Conservation (phyloP, 1,140 invertebrate species). For the Philopotamus ludificatus region DNA sequence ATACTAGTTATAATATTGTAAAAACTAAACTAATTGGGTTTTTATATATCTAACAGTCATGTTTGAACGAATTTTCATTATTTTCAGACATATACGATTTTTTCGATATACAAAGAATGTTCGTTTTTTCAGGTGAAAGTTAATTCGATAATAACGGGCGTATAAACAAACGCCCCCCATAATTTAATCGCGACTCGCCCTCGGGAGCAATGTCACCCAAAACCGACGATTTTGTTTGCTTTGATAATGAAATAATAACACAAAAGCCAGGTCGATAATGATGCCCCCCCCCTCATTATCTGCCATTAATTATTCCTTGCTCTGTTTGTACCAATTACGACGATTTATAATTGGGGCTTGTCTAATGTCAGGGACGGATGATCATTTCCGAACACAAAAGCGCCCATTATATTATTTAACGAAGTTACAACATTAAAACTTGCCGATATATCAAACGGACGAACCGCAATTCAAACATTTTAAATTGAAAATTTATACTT, state of each 20-base stretch:
- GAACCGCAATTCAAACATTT: too few relatives aligned
- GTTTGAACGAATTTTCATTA: too few relatives aligned
- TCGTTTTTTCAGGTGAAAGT: too few relatives aligned
- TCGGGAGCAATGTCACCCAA: neutral
- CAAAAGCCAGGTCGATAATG: constrained; percentile 6
- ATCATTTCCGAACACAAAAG: neutral
- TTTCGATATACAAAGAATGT: too few relatives aligned
- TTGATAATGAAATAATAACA: neutral
- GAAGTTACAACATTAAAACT: neutral
- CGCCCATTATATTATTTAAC: neutral
- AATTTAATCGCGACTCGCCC: neutral
- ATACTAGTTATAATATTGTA: too few relatives aligned
- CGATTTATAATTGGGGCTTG: neutral
- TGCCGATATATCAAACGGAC: too few relatives aligned
- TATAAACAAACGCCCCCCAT: too few relatives aligned
- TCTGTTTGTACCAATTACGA: neutral
- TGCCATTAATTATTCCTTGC: neutral
- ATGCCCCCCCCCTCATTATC: constrained; percentile 9
- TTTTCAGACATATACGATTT: too few relatives aligned
- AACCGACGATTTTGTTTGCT: constrained; percentile 2
- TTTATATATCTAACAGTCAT: too few relatives aligned
- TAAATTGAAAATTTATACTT: too few relatives aligned
- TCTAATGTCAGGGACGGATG: neutral
- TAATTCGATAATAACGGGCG: too few relatives aligned
- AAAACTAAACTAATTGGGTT: too few relatives aligned